These are phyloP conservation scores for Lethenteron camtschaticum DNA, from an alignment of 2,113 vertebrate species.

Conservation along the genomic window DNA sequence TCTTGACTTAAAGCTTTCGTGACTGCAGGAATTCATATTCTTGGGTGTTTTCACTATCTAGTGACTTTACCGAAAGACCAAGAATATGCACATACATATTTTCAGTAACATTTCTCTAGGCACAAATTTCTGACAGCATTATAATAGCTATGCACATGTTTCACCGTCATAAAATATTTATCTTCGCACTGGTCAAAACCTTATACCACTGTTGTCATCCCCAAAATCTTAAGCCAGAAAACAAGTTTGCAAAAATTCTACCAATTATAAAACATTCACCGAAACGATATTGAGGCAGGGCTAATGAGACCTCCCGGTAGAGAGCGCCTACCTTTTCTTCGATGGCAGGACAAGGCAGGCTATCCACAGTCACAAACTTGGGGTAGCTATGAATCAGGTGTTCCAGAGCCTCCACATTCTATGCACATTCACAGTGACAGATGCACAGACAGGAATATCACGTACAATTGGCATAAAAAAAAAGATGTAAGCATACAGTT, in stretches of 20 bases:
- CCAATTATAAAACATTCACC: no score
- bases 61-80: not conserved
- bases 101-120: no score
- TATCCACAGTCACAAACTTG: constrained; percentile 34
- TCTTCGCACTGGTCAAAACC: no score
- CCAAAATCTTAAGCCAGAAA: not conserved
- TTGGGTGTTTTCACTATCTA: not conserved
- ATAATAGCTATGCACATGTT: no score
- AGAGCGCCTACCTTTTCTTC: constrained; percentile 33
- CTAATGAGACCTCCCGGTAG: no score
- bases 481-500: not conserved
- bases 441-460: not conserved
- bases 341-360: constrained; percentile 38
- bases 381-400: constrained; percentile 70
- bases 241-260: not conserved
- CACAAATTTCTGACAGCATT: no score
- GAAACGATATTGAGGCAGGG: no score
- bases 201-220: not conserved
- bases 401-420: constrained; percentile 54
- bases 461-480: not conserved
- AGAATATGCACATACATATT: not conserved
- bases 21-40: not conserved
- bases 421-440: not conserved
- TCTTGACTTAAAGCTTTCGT: no score
- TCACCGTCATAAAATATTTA: no score